phyloP scores from a whole-genome alignment of 1,140 invertebrate genomes.

The Eubasilissa regina region DNA sequence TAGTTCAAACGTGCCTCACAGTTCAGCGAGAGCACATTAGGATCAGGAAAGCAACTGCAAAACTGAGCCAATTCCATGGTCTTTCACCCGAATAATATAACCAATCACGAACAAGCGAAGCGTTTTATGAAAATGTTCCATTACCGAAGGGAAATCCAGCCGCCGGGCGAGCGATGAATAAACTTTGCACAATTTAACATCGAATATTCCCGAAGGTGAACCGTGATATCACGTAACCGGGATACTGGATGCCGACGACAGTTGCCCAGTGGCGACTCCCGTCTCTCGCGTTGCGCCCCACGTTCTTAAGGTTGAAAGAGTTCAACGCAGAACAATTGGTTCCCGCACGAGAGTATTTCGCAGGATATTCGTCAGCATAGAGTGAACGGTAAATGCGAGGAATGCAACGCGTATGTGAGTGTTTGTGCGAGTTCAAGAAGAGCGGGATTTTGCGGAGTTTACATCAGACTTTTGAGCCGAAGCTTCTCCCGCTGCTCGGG shows the following conservation, averaged over 20 bases:
- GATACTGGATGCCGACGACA: background rate
- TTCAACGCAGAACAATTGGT: background rate
- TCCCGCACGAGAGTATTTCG: background rate
- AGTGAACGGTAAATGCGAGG: background rate
- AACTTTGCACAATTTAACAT: conserved; percentile 49
- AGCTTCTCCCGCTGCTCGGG: conserved; percentile 25
- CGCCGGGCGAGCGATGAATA: conserved; percentile 35
- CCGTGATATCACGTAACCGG: background rate
- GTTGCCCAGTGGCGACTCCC: background rate
- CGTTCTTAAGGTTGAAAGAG: background rate
- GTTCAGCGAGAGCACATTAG: conserved; percentile 3
- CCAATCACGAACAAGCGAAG: conserved; percentile 50
- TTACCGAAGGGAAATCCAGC: background rate
- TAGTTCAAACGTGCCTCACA: background rate
- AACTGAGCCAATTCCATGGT: conserved; percentile 25
- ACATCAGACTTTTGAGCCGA: conserved; percentile 47
- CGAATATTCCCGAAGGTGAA: background rate
- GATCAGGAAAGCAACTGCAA: conserved; percentile 51
- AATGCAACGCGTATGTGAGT: background rate
- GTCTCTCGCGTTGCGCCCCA: background rate
- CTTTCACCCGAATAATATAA: conserved; percentile 12
- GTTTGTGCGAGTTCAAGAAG: background rate
- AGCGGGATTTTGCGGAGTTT: background rate
- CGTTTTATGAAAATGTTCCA: conserved; percentile 52
- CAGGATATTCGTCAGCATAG: background rate